These are phyloP conservation scores for Verasper variegatus DNA, from an alignment of 2,113 vertebrate species.

Conservation along the genomic window DNA sequence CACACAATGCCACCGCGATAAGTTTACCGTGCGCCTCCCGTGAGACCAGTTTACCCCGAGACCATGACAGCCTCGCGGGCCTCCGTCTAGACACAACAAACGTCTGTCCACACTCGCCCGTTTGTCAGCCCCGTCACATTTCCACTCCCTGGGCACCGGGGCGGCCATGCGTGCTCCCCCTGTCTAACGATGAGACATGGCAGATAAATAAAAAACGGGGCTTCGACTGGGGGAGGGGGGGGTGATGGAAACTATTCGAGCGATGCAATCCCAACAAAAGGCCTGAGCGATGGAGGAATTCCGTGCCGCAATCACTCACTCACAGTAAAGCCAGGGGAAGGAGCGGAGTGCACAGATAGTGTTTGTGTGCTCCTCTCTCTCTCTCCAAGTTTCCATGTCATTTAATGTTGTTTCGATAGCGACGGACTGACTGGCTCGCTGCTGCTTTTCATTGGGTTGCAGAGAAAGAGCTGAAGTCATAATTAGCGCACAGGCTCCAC, in stretches of 20 bases:
- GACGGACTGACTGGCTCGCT: constrained; percentile 55
- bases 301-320: constrained; percentile 73
- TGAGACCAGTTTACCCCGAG: constrained; percentile 57
- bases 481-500: constrained; percentile 56
- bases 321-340: constrained; percentile 46
- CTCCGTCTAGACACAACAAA: constrained; percentile 77
- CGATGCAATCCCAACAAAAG: constrained; percentile 79
- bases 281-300: constrained; percentile 72
- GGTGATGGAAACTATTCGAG: constrained; percentile 74
- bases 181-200: constrained; percentile 55
- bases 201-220: constrained; percentile 72
- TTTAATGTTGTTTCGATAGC: constrained; percentile 73
- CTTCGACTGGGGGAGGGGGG: constrained; percentile 8
- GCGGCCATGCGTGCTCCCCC: constrained; percentile 61
- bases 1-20: constrained; percentile 61
- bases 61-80: constrained; percentile 49
- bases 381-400: constrained; percentile 75
- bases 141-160: constrained; percentile 60
- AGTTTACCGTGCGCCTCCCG: constrained; percentile 55
- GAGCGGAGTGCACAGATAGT: constrained; percentile 42
- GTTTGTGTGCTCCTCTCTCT: constrained; percentile 43
- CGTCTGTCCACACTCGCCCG: constrained; percentile 65
- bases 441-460: constrained; percentile 20
- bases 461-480: constrained; percentile 51
- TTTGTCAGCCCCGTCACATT: constrained; percentile 62